Evolutionary conservation across 2,888 invertebrate species (phyloP).

Genomic region (Empis livida): DNA sequence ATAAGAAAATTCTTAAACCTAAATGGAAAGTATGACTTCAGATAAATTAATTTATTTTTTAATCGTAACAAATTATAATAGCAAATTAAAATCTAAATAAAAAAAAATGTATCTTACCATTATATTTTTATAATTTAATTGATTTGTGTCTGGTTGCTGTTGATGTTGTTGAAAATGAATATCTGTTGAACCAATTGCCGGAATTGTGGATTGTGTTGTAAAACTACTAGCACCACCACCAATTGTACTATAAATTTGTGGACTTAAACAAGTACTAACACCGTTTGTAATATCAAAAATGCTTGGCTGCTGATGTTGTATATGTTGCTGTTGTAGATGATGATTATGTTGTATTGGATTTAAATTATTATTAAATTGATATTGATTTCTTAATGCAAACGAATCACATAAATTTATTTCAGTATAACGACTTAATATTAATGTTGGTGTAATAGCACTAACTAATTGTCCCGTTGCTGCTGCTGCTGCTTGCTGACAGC

Average conservation of each 20-base stretch:
- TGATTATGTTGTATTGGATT: conserved; percentile 19
- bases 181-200: too few relatives aligned
- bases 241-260: not conserved
- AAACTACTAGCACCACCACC: not conserved
- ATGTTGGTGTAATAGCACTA: conserved; percentile 17
- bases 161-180: conserved; percentile 6
- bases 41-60: too few relatives aligned
- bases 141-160: conserved; percentile 11
- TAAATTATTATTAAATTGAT: conserved; percentile 13
- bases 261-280: not conserved
- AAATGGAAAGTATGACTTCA: too few relatives aligned
- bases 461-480: conserved; percentile 11
- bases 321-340: conserved; percentile 15
- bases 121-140: conserved; percentile 20
- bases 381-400: conserved; percentile 20
- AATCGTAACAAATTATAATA: too few relatives aligned
- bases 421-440: conserved; percentile 20
- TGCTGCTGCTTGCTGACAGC: conserved; percentile 14
- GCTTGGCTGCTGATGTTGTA: conserved; percentile 9
- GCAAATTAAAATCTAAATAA: not conserved
- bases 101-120: conserved; percentile 24
- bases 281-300: too few relatives aligned
- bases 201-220: not conserved
- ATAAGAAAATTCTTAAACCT: too few relatives aligned
- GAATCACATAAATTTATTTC: conserved; percentile 22